These are phyloP conservation scores for Drosophila borealis DNA, from an alignment of 2,888 invertebrate genomes.

Conservation along the genomic window DNA sequence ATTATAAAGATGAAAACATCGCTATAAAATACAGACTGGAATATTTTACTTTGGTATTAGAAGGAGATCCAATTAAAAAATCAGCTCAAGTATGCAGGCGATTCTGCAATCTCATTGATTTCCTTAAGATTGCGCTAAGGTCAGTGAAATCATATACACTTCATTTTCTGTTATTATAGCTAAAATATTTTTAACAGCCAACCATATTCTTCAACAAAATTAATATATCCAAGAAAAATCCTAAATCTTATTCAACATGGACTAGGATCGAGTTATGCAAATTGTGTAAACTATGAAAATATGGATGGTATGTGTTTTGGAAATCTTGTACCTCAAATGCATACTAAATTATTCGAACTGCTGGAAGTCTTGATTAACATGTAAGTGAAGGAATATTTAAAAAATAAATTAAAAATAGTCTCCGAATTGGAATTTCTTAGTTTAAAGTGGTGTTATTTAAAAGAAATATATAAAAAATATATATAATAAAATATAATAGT, in stretches of 20 bases:
- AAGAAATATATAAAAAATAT: no score
- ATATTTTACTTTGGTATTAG: slow-evolving; percentile 25
- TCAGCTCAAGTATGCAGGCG: slow-evolving; percentile 38
- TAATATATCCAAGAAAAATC: slow-evolving; percentile 41
- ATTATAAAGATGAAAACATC: background rate
- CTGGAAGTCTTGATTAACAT: slow-evolving; percentile 49
- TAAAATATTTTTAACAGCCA: slow-evolving; percentile 25
- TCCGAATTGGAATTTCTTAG: no score
- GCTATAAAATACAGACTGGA: slow-evolving; percentile 7
- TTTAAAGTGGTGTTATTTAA: no score
- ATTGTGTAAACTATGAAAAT: slow-evolving; percentile 10
- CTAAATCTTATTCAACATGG: slow-evolving; percentile 51
- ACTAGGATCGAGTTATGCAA: slow-evolving; percentile 15
- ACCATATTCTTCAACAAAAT: slow-evolving; percentile 46
- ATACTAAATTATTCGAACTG: slow-evolving; percentile 52
- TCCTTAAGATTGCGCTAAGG: slow-evolving; percentile 55
- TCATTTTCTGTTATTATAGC: background rate
- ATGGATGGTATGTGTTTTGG: slow-evolving; percentile 41
- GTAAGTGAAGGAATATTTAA: slow-evolving; percentile 39
- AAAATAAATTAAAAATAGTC: no score
- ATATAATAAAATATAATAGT: no score
- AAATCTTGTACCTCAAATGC: slow-evolving; percentile 44
- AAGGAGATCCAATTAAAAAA: slow-evolving; percentile 52
- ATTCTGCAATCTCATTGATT: slow-evolving; percentile 53
- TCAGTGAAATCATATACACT: slow-evolving; percentile 4